Evolutionary conservation across 2,888 invertebrate species (phyloP), one percentile per base, ranked within the genome.

Genomic region (Eupithecia abbreviata): DNA sequence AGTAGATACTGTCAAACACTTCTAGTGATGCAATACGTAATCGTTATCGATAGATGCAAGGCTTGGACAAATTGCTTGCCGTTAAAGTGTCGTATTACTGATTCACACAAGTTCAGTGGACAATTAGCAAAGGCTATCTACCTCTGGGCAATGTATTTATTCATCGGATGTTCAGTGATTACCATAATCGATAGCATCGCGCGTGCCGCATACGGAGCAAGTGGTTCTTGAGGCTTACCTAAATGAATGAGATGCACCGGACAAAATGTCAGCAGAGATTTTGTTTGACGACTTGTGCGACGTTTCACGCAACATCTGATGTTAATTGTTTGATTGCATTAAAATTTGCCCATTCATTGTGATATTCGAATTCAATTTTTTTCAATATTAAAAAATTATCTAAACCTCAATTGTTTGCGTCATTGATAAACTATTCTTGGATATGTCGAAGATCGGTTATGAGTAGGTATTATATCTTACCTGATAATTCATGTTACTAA

Each of bases 121-220:
- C 94, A 94, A 95, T 94, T 95, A 95, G 94, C 92, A 93, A 93
- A 94, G 94, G 94, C 93, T 94, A 94, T 93, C 93, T 91, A 95
- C 94, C 94, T 94, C 92, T 93, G 90, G 89, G 86, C 89, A 89
- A 86, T 91, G 91, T 93, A 93, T 93, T 91, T 93, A 95, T 95
- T 95, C 94, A 94, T 94, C 94, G 93, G 93, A 93, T 94, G 94
- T 93, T 88, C 89, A 91, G 84, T 89, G 94, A 95, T 95, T 94
- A 94, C 93, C 94, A 94, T 94, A 94, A 94, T 93, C 93, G 93
- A 94, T 92, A 92, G 86, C 90, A 91, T 89, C 89, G 91, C 90
- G 88, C 92, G 94, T 90, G 90, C 89, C 90, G 94, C 94, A 93
- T 94, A 93, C 91, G 91, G 88, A 92, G 91, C 91, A 87, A 86